These are phyloP conservation scores for Coregonus ussuriensis DNA, from an alignment of 2,797 vertebrate species.

Conservation along the genomic window DNA sequence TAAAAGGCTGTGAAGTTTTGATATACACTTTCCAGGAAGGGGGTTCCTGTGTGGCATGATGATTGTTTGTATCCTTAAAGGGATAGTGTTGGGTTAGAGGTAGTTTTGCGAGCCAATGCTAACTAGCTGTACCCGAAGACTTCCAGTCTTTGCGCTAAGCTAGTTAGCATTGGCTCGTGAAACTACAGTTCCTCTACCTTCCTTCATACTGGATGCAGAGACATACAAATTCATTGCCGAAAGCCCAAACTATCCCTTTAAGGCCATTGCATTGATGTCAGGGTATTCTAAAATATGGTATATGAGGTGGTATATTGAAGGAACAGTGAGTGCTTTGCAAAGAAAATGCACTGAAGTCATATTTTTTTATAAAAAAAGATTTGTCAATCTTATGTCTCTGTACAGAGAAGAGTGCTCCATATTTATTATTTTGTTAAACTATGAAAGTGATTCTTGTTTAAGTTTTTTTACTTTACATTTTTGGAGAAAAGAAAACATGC, in stretches of 20 bases:
- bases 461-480: slow-evolving; percentile 57
- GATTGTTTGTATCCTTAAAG: slow-evolving; percentile 49
- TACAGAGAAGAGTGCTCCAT: slow-evolving; percentile 82
- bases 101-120: too few species aligned
- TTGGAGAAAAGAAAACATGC: slow-evolving; percentile 24
- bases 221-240: too few species aligned
- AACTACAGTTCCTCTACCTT: too few species aligned
- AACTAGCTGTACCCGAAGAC: too few species aligned
- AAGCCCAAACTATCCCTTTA: too few species aligned
- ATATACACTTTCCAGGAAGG: slow-evolving; percentile 43
- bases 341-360: slow-evolving; percentile 90
- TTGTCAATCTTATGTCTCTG: slow-evolving; percentile 74
- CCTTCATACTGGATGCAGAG: neutral
- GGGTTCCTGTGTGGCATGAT: slow-evolving; percentile 61
- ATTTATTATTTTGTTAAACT: slow-evolving; percentile 87
- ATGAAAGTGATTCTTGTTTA: slow-evolving; percentile 73
- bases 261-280: slow-evolving; percentile 64
- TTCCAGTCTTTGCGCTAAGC: too few species aligned
- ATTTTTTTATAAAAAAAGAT: slow-evolving; percentile 81
- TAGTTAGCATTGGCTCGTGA: too few species aligned
- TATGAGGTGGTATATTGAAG: slow-evolving; percentile 62
- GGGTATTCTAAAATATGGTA: slow-evolving; percentile 56
- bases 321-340: slow-evolving; percentile 76
- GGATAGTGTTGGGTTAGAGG: slow-evolving; percentile 36
- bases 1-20: slow-evolving; percentile 88